phyloP scores from a whole-genome alignment of 2,797 vertebrate species.

The Cuculus canorus region DNA sequence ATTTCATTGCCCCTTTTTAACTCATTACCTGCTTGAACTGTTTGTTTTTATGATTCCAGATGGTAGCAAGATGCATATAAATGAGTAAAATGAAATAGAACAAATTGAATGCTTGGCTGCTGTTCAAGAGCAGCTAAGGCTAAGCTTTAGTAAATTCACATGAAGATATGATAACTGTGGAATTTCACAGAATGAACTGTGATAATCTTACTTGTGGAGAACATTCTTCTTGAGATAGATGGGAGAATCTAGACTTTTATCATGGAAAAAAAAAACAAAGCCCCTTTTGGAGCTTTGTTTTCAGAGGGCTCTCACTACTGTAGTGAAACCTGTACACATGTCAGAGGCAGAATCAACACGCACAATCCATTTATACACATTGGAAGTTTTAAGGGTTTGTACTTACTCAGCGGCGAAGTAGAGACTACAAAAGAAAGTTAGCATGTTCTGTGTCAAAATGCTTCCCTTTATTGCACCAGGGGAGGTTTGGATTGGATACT shows the following conservation, averaged over 20 bases:
- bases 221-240: constrained; percentile 2
- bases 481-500: no score
- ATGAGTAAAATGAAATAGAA: constrained; percentile 46
- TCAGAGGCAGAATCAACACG: background rate
- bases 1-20: constrained; percentile 51
- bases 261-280: background rate
- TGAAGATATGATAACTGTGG: constrained; percentile 41
- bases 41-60: constrained; percentile 62
- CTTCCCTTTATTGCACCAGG: background rate
- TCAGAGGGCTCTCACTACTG: background rate
- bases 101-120: constrained; percentile 56
- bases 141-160: constrained; percentile 66
- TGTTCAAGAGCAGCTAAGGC: constrained; percentile 54
- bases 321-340: background rate
- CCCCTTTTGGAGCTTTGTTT: background rate
- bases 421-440: background rate
- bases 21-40: constrained; percentile 36
- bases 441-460: background rate
- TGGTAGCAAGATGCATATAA: constrained; percentile 24
- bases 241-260: background rate
- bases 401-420: background rate
- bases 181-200: constrained; percentile 35
- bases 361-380: background rate
- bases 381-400: background rate
- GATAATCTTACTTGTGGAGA: constrained; percentile 19